phyloP scores from a whole-genome alignment of 1,140 invertebrate species.

The Asobara japonica region DNA sequence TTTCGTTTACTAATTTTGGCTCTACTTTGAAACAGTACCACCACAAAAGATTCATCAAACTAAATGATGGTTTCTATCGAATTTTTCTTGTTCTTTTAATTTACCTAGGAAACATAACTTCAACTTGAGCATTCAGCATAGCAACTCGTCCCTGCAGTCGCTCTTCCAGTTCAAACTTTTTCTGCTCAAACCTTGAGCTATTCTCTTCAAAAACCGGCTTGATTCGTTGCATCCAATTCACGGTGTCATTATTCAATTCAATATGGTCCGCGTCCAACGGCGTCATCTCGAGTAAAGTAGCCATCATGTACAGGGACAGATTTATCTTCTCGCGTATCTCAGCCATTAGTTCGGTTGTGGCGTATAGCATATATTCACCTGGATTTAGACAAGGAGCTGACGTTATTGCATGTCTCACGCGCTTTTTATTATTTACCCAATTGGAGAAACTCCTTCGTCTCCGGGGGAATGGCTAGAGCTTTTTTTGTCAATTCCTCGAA shows the following conservation, averaged over 20 bases:
- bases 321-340: conserved; percentile 72
- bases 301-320: conserved; percentile 71
- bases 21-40: too few relatives aligned
- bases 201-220: conserved; percentile 78
- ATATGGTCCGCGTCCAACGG: conserved; percentile 74
- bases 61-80: too few relatives aligned
- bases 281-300: conserved; percentile 75
- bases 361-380: conserved; percentile 73
- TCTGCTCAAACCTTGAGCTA: conserved; percentile 78
- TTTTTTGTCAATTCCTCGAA: conserved; percentile 72
- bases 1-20: too few relatives aligned
- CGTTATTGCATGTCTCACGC: not conserved
- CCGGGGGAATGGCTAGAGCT: conserved; percentile 73
- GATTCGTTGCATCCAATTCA: conserved; percentile 78
- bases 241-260: conserved; percentile 73
- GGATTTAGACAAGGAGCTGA: conserved; percentile 42
- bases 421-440: conserved; percentile 43
- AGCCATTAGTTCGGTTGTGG: conserved; percentile 71
- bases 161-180: conserved; percentile 85
- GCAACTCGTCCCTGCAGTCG: conserved; percentile 74
- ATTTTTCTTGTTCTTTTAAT: not conserved
- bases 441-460: conserved; percentile 78
- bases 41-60: too few relatives aligned
- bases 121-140: conserved; percentile 75
- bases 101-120: conserved; percentile 75